Percentiles rank a stretch among this genome's conserved stretches.
phyloP scores from a whole-genome alignment of 2,888 invertebrate species.

The Ochropacha duplaris region DNA sequence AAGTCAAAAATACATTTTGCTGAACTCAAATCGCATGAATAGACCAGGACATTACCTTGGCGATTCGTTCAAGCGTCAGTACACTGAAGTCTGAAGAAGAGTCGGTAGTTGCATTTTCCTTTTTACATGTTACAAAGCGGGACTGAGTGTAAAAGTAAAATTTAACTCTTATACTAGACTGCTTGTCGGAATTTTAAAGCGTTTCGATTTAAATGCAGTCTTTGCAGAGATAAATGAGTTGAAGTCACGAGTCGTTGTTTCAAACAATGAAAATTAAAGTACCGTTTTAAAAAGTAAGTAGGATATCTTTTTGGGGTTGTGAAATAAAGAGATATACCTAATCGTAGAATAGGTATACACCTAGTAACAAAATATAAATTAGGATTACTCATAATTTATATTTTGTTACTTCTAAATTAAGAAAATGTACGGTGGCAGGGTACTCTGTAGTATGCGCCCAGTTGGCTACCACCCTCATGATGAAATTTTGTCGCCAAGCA shows the following conservation, averaged over 20 bases:
- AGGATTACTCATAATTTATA: too few relatives aligned
- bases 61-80: slow-evolving; percentile 17
- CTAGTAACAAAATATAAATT: too few relatives aligned
- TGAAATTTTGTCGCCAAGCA: too few relatives aligned
- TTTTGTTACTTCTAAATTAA: too few relatives aligned
- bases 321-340: too few relatives aligned
- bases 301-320: background rate
- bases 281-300: background rate
- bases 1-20: background rate
- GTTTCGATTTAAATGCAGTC: slow-evolving; percentile 3
- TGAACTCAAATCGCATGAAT: background rate
- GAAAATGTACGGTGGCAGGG: too few relatives aligned
- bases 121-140: slow-evolving; percentile 9
- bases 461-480: too few relatives aligned
- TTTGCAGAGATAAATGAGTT: background rate
- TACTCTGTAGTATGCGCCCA: too few relatives aligned
- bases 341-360: too few relatives aligned
- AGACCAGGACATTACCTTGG: slow-evolving; percentile 28
- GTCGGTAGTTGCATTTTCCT: slow-evolving; percentile 4
- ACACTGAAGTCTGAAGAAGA: background rate
- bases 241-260: background rate
- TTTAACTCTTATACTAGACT: slow-evolving; percentile 8
- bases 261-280: background rate
- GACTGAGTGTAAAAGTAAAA: slow-evolving; percentile 7
- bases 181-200: slow-evolving; percentile 1